Conservation (phyloP, 2,797 vertebrate species). For the Acrocephalus scirpaceus region DNA sequence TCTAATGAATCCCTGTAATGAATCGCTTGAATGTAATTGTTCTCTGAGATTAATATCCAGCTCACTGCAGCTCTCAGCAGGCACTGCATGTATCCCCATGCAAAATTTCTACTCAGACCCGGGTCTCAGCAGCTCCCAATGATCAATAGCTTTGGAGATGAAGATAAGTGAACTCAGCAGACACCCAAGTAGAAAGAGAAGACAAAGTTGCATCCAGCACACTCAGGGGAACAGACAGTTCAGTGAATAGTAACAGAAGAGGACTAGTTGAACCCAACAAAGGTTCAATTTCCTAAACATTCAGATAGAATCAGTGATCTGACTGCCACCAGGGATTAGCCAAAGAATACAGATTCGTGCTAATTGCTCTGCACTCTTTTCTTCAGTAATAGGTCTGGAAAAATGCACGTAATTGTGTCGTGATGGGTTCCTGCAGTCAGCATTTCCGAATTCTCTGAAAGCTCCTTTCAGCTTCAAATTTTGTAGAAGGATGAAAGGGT, state of each 20-base stretch:
- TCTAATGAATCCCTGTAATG: not conserved
- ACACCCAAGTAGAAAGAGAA: not conserved
- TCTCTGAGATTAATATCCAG: not conserved
- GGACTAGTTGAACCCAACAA: not conserved
- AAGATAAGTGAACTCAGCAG: not conserved
- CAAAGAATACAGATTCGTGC: not conserved
- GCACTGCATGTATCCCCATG: not conserved
- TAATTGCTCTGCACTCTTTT: slow-evolving; percentile 19
- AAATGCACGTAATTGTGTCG: slow-evolving; percentile 30
- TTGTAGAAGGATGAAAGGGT: not conserved
- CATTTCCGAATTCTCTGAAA: not conserved
- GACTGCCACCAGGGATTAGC: slow-evolving; percentile 8
- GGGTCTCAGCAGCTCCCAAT: not conserved
- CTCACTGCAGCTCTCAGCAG: not conserved
- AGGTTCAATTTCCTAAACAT: not conserved
- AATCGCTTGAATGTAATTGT: not conserved
- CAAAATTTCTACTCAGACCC: not conserved
- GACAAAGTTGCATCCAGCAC: not conserved
- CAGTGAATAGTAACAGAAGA: not conserved
- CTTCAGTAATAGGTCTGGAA: slow-evolving; percentile 15
- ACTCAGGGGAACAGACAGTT: not conserved
- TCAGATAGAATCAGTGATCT: not conserved
- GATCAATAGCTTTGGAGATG: not conserved
- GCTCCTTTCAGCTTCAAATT: not conserved
- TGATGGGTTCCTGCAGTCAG: not conserved